phyloP scores from a whole-genome alignment of 2,888 invertebrate genomes.

The Pecten maximus region DNA sequence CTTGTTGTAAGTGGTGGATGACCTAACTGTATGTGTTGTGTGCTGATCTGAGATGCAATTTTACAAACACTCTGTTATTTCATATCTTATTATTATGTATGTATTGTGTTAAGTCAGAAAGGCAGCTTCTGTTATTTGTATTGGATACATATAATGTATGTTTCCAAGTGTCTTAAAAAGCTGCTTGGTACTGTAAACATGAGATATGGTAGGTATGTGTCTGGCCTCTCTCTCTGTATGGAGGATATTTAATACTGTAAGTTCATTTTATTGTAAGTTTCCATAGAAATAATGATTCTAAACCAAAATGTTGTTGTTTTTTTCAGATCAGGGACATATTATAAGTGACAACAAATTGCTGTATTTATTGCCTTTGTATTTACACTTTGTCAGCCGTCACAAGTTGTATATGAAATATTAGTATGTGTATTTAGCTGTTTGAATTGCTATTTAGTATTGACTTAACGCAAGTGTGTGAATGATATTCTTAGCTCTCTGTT shows the following conservation, averaged over 20 bases:
- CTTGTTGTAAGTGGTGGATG: not conserved
- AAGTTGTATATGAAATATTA: not conserved
- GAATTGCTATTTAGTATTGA: not conserved
- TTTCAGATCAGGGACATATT: not conserved
- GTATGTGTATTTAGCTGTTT: not conserved
- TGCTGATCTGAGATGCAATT: not conserved
- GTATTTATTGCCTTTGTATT: not conserved
- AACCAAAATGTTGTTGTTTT: not conserved
- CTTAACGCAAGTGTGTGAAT: not conserved
- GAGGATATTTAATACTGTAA: too few relatives aligned
- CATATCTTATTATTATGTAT: not conserved
- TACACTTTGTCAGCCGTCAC: not conserved
- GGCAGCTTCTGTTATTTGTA: not conserved
- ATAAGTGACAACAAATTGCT: not conserved
- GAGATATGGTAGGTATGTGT: not conserved
- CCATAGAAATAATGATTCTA: too few relatives aligned
- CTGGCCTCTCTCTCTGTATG: too few relatives aligned
- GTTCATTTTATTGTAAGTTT: too few relatives aligned
- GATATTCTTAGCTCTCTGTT: not conserved
- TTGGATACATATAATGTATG: not conserved
- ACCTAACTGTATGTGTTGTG: not conserved
- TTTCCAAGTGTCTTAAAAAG: not conserved
- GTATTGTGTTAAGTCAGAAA: not conserved
- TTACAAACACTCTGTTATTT: not conserved
- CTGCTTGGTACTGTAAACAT: not conserved